Conservation (phyloP, 2,797 vertebrate genomes). For the Gallinago solitaria region DNA sequence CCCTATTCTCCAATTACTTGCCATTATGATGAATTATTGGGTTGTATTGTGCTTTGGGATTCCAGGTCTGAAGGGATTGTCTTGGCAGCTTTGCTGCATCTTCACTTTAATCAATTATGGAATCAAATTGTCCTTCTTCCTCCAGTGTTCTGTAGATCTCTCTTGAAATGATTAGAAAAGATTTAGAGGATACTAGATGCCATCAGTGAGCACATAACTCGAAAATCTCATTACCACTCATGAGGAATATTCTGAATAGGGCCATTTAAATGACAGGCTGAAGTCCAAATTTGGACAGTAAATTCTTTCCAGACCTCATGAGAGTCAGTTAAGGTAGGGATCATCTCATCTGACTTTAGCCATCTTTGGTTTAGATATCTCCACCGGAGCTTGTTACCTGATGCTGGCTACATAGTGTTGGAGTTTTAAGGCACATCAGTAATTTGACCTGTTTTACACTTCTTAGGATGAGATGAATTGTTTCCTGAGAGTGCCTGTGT, state of each 20-base stretch:
- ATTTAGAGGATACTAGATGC: constrained; percentile 5
- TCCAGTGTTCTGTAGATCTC: not conserved
- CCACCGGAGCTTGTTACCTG: not conserved
- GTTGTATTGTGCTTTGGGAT: not conserved
- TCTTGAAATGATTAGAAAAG: constrained; percentile 42
- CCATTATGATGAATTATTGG: not conserved
- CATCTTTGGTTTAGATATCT: not conserved
- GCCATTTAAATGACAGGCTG: constrained; percentile 8
- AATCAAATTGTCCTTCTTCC: constrained; percentile 15
- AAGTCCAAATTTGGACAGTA: not conserved
- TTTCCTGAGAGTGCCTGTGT: not conserved
- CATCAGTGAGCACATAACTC: not conserved
- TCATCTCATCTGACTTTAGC: not conserved
- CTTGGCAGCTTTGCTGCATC: constrained; percentile 23
- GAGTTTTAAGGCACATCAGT: not conserved
- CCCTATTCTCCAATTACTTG: not conserved
- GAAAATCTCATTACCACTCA: constrained; percentile 25
- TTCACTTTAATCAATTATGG: constrained; percentile 30
- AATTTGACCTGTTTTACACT: not conserved
- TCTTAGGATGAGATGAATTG: not conserved
- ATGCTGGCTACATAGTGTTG: not conserved
- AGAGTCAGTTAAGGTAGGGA: not conserved
- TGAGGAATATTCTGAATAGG: not conserved
- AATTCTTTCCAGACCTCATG: not conserved
- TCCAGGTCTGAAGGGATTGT: not conserved